phyloP scores from a whole-genome alignment of 2,797 vertebrate species.

The Etheostoma nigrum region DNA sequence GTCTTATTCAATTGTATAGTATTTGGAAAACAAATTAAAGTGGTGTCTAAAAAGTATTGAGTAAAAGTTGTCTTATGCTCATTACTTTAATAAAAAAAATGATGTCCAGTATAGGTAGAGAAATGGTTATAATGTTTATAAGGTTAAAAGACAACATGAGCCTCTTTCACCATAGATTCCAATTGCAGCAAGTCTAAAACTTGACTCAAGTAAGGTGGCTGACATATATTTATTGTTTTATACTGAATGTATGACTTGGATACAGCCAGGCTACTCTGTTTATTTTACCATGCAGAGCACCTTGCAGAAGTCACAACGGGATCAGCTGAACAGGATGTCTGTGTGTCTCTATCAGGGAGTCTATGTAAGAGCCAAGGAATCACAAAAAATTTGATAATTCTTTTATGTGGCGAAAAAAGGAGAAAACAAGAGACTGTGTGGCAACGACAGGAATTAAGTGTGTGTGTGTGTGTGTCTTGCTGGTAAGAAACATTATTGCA shows the following conservation, averaged over 20 bases:
- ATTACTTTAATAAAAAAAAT: too few species aligned
- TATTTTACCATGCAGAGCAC: slow-evolving; percentile 35
- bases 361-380: not conserved
- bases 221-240: not conserved
- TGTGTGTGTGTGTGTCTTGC: slow-evolving; percentile 21
- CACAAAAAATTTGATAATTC: not conserved
- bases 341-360: slow-evolving; percentile 4
- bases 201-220: too few species aligned
- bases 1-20: too few species aligned
- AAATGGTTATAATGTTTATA: too few species aligned
- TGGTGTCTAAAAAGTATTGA: too few species aligned
- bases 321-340: slow-evolving; percentile 37
- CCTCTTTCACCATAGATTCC: too few species aligned
- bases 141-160: too few species aligned
- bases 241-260: slow-evolving; percentile 4
- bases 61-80: too few species aligned
- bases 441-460: slow-evolving; percentile 15
- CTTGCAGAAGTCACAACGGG: slow-evolving; percentile 36
- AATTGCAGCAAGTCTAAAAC: too few species aligned
- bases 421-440: slow-evolving; percentile 22
- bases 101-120: too few species aligned
- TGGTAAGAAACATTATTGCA: slow-evolving; percentile 66
- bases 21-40: too few species aligned
- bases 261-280: slow-evolving; percentile 10
- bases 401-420: slow-evolving; percentile 8